Evolutionary conservation across 2,797 vertebrate genomes (phyloP).

Genomic region (Sardinella longiceps): DNA sequence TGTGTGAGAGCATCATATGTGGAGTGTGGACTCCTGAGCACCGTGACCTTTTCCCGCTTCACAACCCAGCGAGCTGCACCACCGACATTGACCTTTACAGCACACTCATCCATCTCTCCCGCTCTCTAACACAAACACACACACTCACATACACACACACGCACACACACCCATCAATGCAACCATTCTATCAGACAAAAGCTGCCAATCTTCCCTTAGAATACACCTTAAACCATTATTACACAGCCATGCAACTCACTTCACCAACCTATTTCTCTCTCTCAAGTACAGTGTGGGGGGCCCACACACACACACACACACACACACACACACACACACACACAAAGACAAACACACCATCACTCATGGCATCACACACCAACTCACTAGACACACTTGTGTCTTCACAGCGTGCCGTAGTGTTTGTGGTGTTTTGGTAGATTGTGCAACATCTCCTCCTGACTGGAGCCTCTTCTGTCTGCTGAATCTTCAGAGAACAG

Average conservation of each 20-base stretch:
- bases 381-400: neutral
- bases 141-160: slow-evolving; percentile 10
- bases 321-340: slow-evolving; percentile 5
- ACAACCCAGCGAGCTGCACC: slow-evolving; percentile 59
- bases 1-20: slow-evolving; percentile 32
- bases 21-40: slow-evolving; percentile 50
- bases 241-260: neutral
- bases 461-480: neutral
- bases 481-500: neutral
- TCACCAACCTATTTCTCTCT: neutral
- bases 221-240: neutral
- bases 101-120: slow-evolving; percentile 61
- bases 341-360: neutral
- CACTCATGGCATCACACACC: neutral
- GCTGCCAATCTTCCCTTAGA: neutral
- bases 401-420: neutral
- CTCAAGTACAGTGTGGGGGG: too few relatives aligned
- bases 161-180: neutral
- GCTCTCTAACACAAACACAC: slow-evolving; percentile 9
- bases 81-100: slow-evolving; percentile 69
- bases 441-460: neutral
- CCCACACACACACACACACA: neutral
- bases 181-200: neutral
- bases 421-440: neutral
- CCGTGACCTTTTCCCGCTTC: slow-evolving; percentile 69